phyloP scores from a whole-genome alignment of 2,113 vertebrate species.

The Oryzias curvinotus region DNA sequence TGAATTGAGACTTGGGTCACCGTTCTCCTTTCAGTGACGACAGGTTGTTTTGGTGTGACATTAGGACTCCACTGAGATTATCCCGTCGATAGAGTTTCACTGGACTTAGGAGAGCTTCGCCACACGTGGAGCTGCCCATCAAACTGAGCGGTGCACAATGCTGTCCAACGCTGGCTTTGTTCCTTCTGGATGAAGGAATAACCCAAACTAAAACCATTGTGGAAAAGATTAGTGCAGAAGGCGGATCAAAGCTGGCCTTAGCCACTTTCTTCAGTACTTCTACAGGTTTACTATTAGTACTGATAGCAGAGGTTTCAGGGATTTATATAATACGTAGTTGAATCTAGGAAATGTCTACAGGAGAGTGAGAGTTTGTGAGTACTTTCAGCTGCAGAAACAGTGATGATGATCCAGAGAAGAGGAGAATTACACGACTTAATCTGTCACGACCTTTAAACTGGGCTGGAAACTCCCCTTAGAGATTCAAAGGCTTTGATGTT shows the following conservation, averaged over 20 bases:
- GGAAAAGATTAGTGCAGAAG: neutral
- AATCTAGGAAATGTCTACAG: no score
- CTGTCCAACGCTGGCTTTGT: conserved; percentile 32
- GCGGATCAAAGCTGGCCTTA: neutral
- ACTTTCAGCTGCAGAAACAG: conserved; percentile 2
- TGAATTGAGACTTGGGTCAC: conserved; percentile 7
- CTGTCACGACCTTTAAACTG: conserved; percentile 49
- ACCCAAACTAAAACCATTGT: neutral
- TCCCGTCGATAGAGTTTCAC: conserved; percentile 61
- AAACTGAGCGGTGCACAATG: conserved; percentile 52
- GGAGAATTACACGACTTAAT: conserved; percentile 33
- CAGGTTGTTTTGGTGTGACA: conserved; percentile 53
- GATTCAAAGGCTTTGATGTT: conserved; percentile 11
- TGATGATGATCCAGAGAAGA: conserved; percentile 28
- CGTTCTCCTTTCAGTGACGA: conserved; percentile 43
- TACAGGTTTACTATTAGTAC: neutral
- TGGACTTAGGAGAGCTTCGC: conserved; percentile 45
- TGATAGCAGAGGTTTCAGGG: no score
- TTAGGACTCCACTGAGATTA: conserved; percentile 49
- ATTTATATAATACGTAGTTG: no score
- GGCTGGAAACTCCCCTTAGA: conserved; percentile 35
- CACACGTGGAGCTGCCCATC: conserved; percentile 72
- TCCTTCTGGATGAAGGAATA: conserved; percentile 21
- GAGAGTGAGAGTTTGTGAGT: neutral
- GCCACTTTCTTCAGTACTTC: neutral